Evolutionary conservation across 2,797 vertebrate species (phyloP).

Genomic region (Adrianichthys oophorus): DNA sequence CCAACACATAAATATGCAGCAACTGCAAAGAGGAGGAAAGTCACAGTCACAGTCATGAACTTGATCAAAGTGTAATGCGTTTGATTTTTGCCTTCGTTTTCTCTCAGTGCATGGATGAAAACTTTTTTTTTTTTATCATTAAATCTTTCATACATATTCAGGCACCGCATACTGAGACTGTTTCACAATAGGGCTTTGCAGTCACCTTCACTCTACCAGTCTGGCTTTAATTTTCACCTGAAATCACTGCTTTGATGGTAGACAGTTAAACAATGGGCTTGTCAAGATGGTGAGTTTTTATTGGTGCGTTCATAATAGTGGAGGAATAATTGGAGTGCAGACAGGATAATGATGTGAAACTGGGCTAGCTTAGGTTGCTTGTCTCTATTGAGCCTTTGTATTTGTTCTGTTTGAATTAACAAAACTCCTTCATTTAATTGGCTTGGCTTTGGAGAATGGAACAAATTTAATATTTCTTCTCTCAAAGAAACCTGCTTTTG

Average conservation of each 20-base stretch:
- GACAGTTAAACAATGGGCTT: conserved; percentile 27
- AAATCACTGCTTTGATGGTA: conserved; percentile 11
- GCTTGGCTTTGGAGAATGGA: conserved; percentile 26
- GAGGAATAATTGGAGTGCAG: conserved; percentile 42
- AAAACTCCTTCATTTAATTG: conserved; percentile 39
- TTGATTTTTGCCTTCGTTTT: conserved; percentile 14
- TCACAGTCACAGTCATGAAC: neutral
- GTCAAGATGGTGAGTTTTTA: conserved; percentile 12
- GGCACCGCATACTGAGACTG: conserved; percentile 28
- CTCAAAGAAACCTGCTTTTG: conserved; percentile 10
- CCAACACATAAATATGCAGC: neutral
- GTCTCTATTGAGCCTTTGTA: conserved; percentile 29
- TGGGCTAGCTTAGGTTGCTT: conserved; percentile 25
- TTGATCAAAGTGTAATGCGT: neutral
- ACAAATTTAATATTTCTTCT: conserved; percentile 8
- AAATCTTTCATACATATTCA: conserved; percentile 54
- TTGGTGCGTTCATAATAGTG: conserved; percentile 31
- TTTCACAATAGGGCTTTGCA: conserved; percentile 20
- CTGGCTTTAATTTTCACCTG: conserved; percentile 25
- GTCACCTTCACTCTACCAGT: conserved; percentile 16
- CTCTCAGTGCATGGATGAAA: conserved; percentile 20
- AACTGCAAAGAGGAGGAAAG: neutral
- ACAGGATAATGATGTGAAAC: conserved; percentile 45
- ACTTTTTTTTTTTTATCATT: conserved; percentile 22
- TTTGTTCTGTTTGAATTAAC: conserved; percentile 39